Percentiles rank a stretch among this genome's conserved stretches.
These are phyloP conservation scores for Pocillopora verrucosa DNA, from an alignment of 64 coral and sea anemone genomes.

Conservation along the genomic window DNA sequence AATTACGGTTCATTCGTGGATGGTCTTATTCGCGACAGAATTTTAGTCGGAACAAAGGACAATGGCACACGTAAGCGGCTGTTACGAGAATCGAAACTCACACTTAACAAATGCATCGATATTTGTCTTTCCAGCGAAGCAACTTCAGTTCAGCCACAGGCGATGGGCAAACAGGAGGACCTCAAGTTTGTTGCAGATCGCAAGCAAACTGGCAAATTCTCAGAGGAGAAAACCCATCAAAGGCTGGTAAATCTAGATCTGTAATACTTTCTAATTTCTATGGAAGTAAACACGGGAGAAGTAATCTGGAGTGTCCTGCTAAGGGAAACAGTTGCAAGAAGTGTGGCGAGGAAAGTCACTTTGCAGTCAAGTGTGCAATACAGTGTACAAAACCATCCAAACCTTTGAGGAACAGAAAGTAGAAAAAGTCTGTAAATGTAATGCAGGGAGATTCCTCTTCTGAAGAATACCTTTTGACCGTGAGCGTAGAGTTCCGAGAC, in stretches of 20 bases:
- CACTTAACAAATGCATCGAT: slow-evolving; percentile 22
- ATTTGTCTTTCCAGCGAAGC: background rate
- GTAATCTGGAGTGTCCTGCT: slow-evolving; percentile 28
- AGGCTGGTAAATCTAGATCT: too few relatives aligned
- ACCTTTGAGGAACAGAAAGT: too few relatives aligned
- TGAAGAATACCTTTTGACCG: too few relatives aligned
- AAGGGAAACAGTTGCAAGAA: background rate
- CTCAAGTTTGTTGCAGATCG: background rate
- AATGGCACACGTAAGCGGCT: background rate
- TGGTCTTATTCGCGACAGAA: slow-evolving; percentile 7
- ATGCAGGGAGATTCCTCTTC: too few relatives aligned
- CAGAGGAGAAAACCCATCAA: too few relatives aligned
- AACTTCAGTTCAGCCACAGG: background rate
- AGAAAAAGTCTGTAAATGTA: too few relatives aligned
- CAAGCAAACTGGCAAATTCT: too few relatives aligned
- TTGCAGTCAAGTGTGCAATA: background rate
- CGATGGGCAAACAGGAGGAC: background rate
- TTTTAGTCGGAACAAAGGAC: background rate
- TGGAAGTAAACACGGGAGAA: slow-evolving; percentile 7
- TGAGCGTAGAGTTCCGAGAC: too few relatives aligned
- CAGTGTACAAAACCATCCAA: too few relatives aligned
- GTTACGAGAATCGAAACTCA: slow-evolving; percentile 8
- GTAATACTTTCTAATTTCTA: slow-evolving; percentile 46
- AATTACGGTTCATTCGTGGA: background rate
- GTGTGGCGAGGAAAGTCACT: slow-evolving; percentile 13